phyloP scores from a whole-genome alignment of 2,113 vertebrate genomes.

The Cepphus grylle region DNA sequence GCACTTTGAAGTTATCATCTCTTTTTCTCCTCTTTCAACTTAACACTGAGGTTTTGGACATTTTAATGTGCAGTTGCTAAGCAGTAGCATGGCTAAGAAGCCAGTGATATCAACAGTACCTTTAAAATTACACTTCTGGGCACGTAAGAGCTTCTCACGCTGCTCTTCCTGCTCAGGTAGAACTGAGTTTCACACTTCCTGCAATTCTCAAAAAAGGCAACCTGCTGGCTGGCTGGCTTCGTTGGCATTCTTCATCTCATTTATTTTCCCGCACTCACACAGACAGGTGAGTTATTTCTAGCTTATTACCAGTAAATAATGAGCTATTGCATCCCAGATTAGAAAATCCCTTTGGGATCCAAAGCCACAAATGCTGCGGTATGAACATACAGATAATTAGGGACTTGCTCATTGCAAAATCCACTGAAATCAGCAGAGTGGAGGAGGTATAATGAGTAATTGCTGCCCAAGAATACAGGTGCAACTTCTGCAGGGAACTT shows the following conservation, averaged over 20 bases:
- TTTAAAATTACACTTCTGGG: not conserved
- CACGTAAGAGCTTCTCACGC: not conserved
- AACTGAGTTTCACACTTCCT: not conserved
- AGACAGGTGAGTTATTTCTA: not conserved
- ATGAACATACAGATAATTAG: not conserved
- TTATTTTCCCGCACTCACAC: not conserved
- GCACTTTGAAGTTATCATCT: not conserved
- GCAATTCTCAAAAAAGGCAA: not conserved
- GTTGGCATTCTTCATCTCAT: not conserved
- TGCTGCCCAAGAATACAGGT: not conserved
- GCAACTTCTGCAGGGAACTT: not conserved
- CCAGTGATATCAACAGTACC: not conserved
- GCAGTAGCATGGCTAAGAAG: not conserved
- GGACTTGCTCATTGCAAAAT: not conserved
- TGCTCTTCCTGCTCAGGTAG: not conserved
- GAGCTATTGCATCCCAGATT: not conserved
- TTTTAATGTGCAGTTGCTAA: constrained; percentile 27
- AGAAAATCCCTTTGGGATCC: not conserved
- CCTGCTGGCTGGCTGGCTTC: not conserved
- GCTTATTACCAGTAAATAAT: not conserved
- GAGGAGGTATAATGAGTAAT: not conserved
- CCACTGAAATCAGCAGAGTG: not conserved
- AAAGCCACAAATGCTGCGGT: not conserved
- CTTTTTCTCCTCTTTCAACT: not conserved
- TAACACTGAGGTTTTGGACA: not conserved